Evolutionary conservation across 2,113 vertebrate genomes (phyloP).

Genomic region (Natator depressus): DNA sequence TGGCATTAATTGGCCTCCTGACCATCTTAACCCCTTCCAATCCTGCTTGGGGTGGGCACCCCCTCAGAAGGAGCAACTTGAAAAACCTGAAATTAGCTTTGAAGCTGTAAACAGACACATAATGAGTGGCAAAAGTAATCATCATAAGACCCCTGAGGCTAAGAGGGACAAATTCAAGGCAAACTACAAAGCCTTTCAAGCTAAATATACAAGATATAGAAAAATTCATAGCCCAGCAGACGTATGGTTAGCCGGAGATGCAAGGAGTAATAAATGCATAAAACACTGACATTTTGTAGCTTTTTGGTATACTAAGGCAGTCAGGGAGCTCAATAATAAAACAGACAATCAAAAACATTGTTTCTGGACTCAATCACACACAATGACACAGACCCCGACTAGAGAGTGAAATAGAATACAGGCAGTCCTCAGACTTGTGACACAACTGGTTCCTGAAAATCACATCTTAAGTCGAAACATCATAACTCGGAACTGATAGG

Average conservation of each 20-base stretch:
- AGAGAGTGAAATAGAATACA: not conserved
- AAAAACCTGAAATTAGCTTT: not conserved
- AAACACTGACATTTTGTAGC: not conserved
- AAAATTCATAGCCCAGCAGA: not conserved
- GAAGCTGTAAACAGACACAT: not conserved
- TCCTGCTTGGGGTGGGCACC: not conserved
- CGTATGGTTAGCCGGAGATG: not conserved
- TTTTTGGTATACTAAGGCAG: not conserved
- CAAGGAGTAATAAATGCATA: not conserved
- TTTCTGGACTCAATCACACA: not conserved
- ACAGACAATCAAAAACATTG: not conserved
- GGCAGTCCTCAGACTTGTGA: no score
- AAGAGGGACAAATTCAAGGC: not conserved
- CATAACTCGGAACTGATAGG: no score
- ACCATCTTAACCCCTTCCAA: not conserved
- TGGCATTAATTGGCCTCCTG: not conserved
- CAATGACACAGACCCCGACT: not conserved
- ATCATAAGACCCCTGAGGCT: not conserved
- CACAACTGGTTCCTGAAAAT: no score
- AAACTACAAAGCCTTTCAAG: not conserved
- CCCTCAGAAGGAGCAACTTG: not conserved
- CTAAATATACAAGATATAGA: not conserved
- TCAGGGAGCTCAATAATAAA: not conserved
- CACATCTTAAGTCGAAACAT: no score
- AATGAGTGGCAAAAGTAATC: not conserved